phyloP scores from a whole-genome alignment of 1,140 invertebrate species.

The Batillaria attramentaria region DNA sequence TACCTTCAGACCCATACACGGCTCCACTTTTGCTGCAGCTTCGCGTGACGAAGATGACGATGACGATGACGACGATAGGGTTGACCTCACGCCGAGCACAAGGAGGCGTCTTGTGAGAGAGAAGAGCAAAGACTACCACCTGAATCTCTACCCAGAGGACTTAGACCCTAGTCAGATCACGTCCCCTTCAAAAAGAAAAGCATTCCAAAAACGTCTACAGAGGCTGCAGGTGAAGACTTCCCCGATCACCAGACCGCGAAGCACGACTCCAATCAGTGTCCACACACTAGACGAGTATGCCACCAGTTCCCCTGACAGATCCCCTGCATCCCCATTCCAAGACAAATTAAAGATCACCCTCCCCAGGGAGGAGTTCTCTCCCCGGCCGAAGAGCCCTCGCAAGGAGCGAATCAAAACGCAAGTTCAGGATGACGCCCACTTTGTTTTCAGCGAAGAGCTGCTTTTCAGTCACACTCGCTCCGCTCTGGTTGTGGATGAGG shows the following conservation, averaged over 20 bases:
- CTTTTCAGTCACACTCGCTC: slow-evolving; percentile 64
- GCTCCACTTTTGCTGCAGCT: slow-evolving; percentile 27
- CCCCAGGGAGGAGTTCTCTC: slow-evolving; percentile 59
- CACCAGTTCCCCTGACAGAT: slow-evolving; percentile 60
- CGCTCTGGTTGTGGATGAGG: slow-evolving; percentile 59
- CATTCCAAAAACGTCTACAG: slow-evolving; percentile 62
- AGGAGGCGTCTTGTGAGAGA: slow-evolving; percentile 20
- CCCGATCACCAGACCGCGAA: slow-evolving; percentile 87
- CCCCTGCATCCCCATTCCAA: slow-evolving; percentile 43
- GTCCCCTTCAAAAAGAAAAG: slow-evolving; percentile 63
- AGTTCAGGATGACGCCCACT: slow-evolving; percentile 42
- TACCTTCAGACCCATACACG: slow-evolving; percentile 26
- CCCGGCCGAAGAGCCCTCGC: slow-evolving; percentile 55
- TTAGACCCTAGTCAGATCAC: slow-evolving; percentile 46
- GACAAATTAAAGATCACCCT: slow-evolving; percentile 68
- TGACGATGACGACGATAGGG: slow-evolving; percentile 33
- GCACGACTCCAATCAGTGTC: slow-evolving; percentile 86
- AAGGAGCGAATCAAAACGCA: slow-evolving; percentile 30
- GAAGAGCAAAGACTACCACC: slow-evolving; percentile 24
- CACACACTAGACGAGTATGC: slow-evolving; percentile 83
- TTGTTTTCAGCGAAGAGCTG: slow-evolving; percentile 63
- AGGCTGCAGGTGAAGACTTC: slow-evolving; percentile 81
- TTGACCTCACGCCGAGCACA: slow-evolving; percentile 15
- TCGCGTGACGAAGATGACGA: slow-evolving; percentile 37
- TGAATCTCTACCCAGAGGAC: slow-evolving; percentile 40